Conservation (phyloP, 2,113 vertebrate genomes). For the Cyanocitta stelleri region DNA sequence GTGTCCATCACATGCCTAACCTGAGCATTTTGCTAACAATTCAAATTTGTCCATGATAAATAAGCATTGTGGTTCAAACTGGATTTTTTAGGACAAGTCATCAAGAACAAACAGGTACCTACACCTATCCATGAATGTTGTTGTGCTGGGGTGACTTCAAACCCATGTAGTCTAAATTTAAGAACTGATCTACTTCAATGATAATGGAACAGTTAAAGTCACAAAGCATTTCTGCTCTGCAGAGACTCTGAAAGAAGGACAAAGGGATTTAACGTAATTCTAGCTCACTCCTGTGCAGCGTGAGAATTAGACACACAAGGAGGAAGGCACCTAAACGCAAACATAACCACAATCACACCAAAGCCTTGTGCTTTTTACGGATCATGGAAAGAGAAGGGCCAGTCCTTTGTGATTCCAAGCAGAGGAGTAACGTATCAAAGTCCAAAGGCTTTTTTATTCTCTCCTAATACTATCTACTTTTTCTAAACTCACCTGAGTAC, state of each 20-base stretch:
- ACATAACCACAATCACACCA: background rate
- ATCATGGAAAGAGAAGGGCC: background rate
- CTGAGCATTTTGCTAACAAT: background rate
- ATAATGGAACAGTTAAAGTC: background rate
- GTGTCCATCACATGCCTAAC: rapidly evolving
- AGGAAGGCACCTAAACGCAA: background rate
- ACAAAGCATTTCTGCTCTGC: background rate
- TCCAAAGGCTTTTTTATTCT: background rate
- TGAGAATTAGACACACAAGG: background rate
- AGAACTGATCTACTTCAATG: background rate
- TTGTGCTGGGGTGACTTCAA: too few species aligned
- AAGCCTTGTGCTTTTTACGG: background rate
- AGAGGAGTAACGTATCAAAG: background rate
- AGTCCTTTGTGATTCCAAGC: background rate
- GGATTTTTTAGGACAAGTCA: background rate
- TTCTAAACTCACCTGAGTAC: background rate
- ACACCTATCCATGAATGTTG: rapidly evolving
- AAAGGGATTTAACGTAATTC: background rate
- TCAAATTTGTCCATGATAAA: background rate
- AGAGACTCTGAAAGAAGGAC: background rate
- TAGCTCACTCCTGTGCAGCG: background rate
- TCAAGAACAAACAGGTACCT: background rate
- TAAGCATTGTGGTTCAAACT: background rate
- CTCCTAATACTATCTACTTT: background rate
- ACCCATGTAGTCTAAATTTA: background rate